Base-by-base conservation (phyloP, 2,888 invertebrate genomes). In the Nebria brevicollis region DNA sequence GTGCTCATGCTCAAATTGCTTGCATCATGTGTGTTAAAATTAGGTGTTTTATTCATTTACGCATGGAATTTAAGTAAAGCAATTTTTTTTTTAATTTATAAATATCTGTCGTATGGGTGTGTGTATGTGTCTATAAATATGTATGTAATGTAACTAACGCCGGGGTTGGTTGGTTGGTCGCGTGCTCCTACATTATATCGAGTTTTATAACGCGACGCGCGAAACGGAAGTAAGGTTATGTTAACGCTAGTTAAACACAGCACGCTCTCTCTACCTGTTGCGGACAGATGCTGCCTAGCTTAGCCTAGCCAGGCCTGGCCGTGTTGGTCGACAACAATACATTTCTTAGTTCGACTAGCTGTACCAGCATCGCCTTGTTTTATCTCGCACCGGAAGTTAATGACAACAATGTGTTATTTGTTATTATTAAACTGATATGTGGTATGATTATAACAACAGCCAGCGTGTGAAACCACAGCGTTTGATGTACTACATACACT, bases 181-280 rank as follows among this genome's bases (percentile, higher is more conserved):
- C 34, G 73, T 73, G 73, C 15, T 41, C 34, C n/a, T 20, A 73
- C 73, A 73, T 73, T 34, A 34, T 34, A 73, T 15, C 13, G 41
- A 42, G 72, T 72, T 73, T 73, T 73, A 73, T 65, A 75, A 54
- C 64, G 77, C 65, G 72, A 75, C 54, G 65, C 75, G 73, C 72
- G 41, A 54, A 77, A 72, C 77, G 77, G 77, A 77, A 77, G 72
- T 77, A 41, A 34, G 77, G 77, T 72, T 77, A 77, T 77, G 77
- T 77, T 77, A 77, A 77, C 77, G 77, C 77, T 66, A 66, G n/a
- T 65, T 77, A 77, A 77, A 77, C 73, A 73, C 72, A 54, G 77
- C 77, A 77, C 77, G 73, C 77, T 54, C 72, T 13, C 68, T 26
- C 68, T 73, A 34, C 73, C 73, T 73, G 73, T 73, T 73, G 73